Evolutionary conservation across 2,113 vertebrate genomes (phyloP).

Genomic region (Ceuthmochares aereus): DNA sequence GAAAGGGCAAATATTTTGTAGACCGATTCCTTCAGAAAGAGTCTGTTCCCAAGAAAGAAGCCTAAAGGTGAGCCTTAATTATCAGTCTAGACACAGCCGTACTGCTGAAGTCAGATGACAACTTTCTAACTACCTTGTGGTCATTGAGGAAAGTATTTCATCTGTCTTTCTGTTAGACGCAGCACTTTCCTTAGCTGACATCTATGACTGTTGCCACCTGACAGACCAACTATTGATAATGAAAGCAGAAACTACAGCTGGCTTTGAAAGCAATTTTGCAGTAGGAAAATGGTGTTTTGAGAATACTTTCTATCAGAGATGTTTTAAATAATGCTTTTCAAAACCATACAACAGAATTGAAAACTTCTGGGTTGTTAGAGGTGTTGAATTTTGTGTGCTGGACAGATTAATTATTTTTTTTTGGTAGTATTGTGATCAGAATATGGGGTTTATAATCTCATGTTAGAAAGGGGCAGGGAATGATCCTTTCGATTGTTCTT

Average conservation of each 20-base stretch:
- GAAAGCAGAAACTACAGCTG: neutral
- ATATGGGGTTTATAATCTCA: neutral
- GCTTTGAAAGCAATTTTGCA: neutral
- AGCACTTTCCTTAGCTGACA: neutral
- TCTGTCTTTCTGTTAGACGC: neutral
- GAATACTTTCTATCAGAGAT: neutral
- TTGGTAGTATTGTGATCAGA: neutral
- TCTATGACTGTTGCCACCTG: neutral
- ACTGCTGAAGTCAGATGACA: neutral
- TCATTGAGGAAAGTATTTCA: neutral
- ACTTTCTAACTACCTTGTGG: neutral
- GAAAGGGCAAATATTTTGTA: neutral
- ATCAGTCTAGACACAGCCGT: neutral
- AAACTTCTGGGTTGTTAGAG: neutral
- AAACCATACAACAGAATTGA: neutral
- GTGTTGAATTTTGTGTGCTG: neutral
- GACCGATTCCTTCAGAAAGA: neutral
- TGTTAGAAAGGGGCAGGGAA: neutral
- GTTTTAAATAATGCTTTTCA: neutral
- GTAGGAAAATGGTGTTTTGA: neutral
- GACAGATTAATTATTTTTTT: neutral
- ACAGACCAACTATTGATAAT: neutral
- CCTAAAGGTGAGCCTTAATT: neutral
- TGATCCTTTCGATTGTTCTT: neutral
- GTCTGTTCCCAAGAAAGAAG: neutral